Percentiles rank a stretch among this genome's conserved stretches.
phyloP scores from a whole-genome alignment of 2,113 vertebrate species.

The Dissostichus mawsoni region DNA sequence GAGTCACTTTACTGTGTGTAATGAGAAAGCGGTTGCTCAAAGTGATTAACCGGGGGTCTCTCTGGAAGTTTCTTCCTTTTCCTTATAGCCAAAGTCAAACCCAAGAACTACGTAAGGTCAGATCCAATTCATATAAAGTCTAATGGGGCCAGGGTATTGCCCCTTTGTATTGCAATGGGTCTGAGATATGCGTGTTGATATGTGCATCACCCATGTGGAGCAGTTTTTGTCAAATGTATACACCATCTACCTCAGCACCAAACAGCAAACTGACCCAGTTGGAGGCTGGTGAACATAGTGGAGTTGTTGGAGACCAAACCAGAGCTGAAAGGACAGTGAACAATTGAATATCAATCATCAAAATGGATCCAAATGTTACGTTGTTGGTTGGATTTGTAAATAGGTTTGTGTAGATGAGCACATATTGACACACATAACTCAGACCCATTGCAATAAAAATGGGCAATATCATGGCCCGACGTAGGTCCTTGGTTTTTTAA shows the following conservation, averaged over 20 bases:
- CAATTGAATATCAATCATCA: background rate
- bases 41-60: background rate
- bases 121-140: background rate
- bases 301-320: background rate
- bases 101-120: too few relatives aligned
- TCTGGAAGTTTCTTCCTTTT: background rate
- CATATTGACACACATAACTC: too few relatives aligned
- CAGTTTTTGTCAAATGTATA: too few relatives aligned
- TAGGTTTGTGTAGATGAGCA: too few relatives aligned
- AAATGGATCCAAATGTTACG: background rate
- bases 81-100: too few relatives aligned
- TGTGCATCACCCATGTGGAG: background rate
- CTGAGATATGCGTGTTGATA: background rate
- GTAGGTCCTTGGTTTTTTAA: too few relatives aligned
- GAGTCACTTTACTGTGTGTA: background rate
- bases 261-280: background rate
- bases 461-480: too few relatives aligned
- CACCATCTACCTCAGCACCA: background rate
- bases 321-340: background rate
- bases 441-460: too few relatives aligned
- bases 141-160: background rate
- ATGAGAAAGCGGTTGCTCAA: background rate
- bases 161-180: background rate
- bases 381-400: background rate
- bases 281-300: background rate